A percentile compares a stretch with the other conserved stretches of the same genome.
Conservation (phyloP, 2,113 vertebrate species). For the Antechinus stuartii region DNA sequence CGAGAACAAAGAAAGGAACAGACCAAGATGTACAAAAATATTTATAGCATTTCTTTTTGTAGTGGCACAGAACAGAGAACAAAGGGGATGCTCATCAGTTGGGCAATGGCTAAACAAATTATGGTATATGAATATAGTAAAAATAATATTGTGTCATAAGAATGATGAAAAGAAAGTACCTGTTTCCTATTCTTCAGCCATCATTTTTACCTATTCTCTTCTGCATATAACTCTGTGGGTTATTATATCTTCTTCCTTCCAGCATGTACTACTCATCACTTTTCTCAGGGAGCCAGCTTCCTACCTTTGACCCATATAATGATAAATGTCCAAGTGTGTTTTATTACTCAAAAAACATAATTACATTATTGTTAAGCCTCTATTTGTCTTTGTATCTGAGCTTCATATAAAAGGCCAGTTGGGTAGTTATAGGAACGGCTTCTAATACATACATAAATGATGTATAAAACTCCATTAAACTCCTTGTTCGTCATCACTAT, state of each 20-base stretch:
- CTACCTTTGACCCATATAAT: too few species aligned
- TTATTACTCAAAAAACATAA: too few species aligned
- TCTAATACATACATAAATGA: too few species aligned
- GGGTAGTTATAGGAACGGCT: too few species aligned
- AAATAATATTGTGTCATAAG: not conserved
- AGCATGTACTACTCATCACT: not conserved
- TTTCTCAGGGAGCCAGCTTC: too few species aligned
- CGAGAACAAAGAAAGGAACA: not conserved
- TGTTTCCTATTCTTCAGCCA: not conserved
- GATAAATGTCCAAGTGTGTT: too few species aligned
- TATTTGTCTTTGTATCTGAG: too few species aligned
- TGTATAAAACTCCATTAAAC: too few species aligned
- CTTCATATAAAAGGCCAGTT: too few species aligned
- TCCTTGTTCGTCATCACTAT: too few species aligned
- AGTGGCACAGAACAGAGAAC: not conserved
- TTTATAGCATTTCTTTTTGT: not conserved
- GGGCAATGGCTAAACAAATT: not conserved
- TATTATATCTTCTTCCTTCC: not conserved
- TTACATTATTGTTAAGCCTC: too few species aligned
- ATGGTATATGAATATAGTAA: not conserved
- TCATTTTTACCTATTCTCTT: not conserved
- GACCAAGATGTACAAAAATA: not conserved
- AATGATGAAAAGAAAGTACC: not conserved
- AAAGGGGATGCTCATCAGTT: not conserved
- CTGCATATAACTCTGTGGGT: not conserved